Conservation (phyloP, 2,113 vertebrate species). For the Rhabdornis inornatus region DNA sequence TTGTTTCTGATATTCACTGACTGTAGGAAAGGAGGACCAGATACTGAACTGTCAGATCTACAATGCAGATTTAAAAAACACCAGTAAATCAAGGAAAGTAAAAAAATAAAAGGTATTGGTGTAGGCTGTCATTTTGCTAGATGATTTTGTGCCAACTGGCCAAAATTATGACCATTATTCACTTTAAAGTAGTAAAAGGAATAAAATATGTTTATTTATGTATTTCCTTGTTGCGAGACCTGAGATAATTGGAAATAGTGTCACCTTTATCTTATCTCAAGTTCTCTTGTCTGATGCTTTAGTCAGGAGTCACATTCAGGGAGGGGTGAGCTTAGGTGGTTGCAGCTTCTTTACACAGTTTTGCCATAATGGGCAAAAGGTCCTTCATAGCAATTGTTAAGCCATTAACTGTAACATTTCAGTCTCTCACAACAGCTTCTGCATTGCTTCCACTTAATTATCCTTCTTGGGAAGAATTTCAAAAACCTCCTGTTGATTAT, state of each 20-base stretch:
- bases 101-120: not conserved
- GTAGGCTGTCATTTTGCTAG: not conserved
- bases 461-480: conserved; percentile 22
- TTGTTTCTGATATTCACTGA: not conserved
- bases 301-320: not conserved
- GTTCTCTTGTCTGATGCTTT: not conserved
- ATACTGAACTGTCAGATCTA: not conserved
- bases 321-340: not conserved
- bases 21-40: not conserved
- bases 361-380: not conserved
- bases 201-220: not conserved
- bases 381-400: not conserved
- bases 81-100: not conserved
- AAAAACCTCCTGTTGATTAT: conserved; percentile 16
- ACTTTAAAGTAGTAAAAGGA: not conserved
- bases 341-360: not conserved
- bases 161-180: not conserved
- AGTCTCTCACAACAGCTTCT: not conserved
- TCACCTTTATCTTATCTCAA: not conserved
- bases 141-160: not conserved
- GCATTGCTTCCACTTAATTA: conserved; percentile 10
- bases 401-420: not conserved
- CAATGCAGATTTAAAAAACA: not conserved
- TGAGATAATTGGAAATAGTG: not conserved
- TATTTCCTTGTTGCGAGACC: not conserved